Base-by-base conservation (phyloP, 2,888 invertebrate genomes). In the Cephus spinipes region DNA sequence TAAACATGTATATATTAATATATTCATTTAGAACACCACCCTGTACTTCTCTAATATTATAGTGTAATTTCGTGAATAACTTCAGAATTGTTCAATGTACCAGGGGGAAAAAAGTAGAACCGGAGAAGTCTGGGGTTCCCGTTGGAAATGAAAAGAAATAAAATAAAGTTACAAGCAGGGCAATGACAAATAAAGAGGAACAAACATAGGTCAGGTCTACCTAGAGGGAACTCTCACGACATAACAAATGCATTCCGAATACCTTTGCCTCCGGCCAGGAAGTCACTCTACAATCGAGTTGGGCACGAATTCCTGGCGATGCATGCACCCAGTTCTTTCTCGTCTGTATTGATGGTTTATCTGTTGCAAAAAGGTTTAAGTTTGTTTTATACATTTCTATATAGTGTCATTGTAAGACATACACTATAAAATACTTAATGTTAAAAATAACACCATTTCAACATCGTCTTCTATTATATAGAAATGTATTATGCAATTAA, bases 321-420 rank as follows among this genome's bases (percentile, higher is more conserved):
- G 96, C 95, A 91, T 97, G 97, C 34, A 97, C 94, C 93, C 95
- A 95, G 2, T 93, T 93, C 12, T 94, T 94, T 0, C 93, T 92
- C 1, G 95, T 93, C 68, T 93, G 92, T 32, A 96, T 93, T 86
- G 95, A 95, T 0, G 97, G 97, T 0, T 95, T 94, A 90, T 96
- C 97, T 97, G 89, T 9, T 79, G 84, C 75, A n/a, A 79, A 79
- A 69, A 36, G 33, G 3, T n/a, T 6, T 71, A 31, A 32, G 6
- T 71, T 30, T 12, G n/a, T 4, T 73, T 73, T 73, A 74, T 55
- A 71, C 31, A 74, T 15, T 31, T 75, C 12, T 32, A 33, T 11
- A 33, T 30, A 32, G 23, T 68, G 23, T 76, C 35, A 35, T 74
- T 32, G 32, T 23, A 40, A 40, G 6, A 6, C 36, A 4, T 36